A percentile compares a stretch with the other conserved stretches of the same genome.
Evolutionary conservation across 2,888 invertebrate genomes (phyloP).

Genomic region (Phymatocera aterrima): DNA sequence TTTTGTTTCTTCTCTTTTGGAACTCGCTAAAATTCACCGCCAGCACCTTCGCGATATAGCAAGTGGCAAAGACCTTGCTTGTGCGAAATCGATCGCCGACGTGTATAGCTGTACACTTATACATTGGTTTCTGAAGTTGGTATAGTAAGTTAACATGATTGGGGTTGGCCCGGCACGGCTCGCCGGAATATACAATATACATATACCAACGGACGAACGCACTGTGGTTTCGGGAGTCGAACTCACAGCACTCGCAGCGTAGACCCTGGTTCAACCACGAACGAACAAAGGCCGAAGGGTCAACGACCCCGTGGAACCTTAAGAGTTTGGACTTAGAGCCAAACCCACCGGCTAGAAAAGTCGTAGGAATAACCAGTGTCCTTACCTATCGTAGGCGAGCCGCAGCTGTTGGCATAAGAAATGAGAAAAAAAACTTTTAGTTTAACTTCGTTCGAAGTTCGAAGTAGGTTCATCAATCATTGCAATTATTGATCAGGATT

Average conservation of each 20-base stretch:
- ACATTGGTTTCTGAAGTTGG: neutral
- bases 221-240: constrained; percentile 43
- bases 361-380: constrained; percentile 42
- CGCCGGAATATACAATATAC: too few relatives aligned
- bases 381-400: constrained; percentile 6
- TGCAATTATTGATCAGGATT: too few relatives aligned
- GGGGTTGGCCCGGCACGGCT: constrained; percentile 22
- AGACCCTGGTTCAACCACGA: constrained; percentile 37
- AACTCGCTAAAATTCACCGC: neutral
- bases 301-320: constrained; percentile 37
- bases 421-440: too few relatives aligned
- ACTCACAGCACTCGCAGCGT: constrained; percentile 27
- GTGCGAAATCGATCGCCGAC: constrained; percentile 34
- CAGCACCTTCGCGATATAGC: constrained; percentile 50
- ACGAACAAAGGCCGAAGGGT: constrained; percentile 44
- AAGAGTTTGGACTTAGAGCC: constrained; percentile 34
- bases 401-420: neutral
- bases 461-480: too few relatives aligned
- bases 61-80: constrained; percentile 69
- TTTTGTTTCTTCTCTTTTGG: neutral
- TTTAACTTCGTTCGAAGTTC: too few relatives aligned
- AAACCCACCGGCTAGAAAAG: constrained; percentile 36
- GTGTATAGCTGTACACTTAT: neutral
- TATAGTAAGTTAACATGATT: constrained; percentile 22
- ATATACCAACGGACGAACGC: constrained; percentile 12